Percentiles rank a stretch among this genome's conserved stretches.
These are phyloP conservation scores for Peromyscus californicus DNA, from an alignment of 2,113 vertebrate species.

Conservation along the genomic window DNA sequence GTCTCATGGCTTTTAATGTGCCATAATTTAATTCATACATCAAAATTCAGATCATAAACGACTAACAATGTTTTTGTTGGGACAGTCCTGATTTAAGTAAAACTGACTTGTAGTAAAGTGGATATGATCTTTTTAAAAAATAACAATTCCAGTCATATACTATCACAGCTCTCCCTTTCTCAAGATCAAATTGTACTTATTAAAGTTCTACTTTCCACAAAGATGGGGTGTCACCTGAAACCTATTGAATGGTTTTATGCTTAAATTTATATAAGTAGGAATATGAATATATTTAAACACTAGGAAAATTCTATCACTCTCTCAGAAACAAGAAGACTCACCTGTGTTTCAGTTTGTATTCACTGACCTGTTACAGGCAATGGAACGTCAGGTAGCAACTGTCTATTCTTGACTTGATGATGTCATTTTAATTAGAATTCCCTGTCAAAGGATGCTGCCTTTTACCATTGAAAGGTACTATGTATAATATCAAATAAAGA, in stretches of 20 bases:
- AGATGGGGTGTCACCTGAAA: neutral
- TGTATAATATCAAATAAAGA: conserved; percentile 52
- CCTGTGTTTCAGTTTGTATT: too few species aligned
- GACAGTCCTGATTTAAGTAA: too few species aligned
- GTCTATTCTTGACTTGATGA: too few species aligned
- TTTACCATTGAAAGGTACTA: too few species aligned
- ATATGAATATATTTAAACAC: conserved; percentile 53
- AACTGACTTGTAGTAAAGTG: conserved; percentile 38
- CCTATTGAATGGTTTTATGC: conserved; percentile 54
- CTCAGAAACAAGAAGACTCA: neutral
- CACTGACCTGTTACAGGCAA: too few species aligned
- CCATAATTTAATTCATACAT: too few species aligned
- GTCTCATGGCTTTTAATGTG: too few species aligned
- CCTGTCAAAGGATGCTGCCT: too few species aligned
- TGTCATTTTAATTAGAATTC: too few species aligned
- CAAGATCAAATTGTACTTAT: conserved; percentile 30
- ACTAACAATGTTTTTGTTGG: too few species aligned
- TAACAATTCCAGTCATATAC: conserved; percentile 64
- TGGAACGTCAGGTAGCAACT: too few species aligned
- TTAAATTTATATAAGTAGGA: conserved; percentile 59
- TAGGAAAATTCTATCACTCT: neutral
- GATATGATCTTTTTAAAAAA: neutral
- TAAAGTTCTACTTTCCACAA: neutral
- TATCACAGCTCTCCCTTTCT: conserved; percentile 72
- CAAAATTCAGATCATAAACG: too few species aligned